A percentile compares a stretch with the other conserved stretches of the same genome.
Evolutionary conservation across 1,140 invertebrate genomes (phyloP).

Genomic region (Bacillus rossius): DNA sequence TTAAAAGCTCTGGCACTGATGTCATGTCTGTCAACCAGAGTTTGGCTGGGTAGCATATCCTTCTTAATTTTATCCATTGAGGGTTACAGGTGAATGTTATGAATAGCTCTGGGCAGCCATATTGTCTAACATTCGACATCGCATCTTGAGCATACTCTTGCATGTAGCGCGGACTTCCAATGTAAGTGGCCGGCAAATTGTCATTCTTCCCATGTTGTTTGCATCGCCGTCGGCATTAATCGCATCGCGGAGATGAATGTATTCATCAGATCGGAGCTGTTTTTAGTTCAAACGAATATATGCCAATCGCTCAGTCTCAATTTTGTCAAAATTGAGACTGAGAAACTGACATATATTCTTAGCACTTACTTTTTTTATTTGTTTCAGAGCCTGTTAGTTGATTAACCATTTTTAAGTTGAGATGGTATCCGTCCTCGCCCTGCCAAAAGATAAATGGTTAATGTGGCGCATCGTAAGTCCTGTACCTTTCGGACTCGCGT

Average conservation of each 20-base stretch:
- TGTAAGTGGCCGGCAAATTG: constrained; percentile 9
- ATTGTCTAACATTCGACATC: constrained; percentile 6
- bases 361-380: constrained; percentile 26
- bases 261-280: constrained; percentile 42
- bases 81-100: constrained; percentile 32
- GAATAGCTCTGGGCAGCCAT: constrained; percentile 30
- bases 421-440: constrained; percentile 17
- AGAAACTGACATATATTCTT: constrained; percentile 38
- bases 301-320: constrained; percentile 36
- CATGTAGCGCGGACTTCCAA: constrained; percentile 4
- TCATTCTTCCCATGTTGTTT: constrained; percentile 12
- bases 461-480: constrained; percentile 31
- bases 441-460: constrained; percentile 31
- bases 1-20: constrained; percentile 43
- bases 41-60: constrained; percentile 31
- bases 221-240: constrained; percentile 11
- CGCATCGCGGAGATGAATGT: constrained; percentile 41
- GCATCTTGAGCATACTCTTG: constrained; percentile 13
- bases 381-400: not conserved
- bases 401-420: constrained; percentile 13
- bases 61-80: constrained; percentile 38
- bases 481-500: constrained; percentile 35
- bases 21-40: constrained; percentile 38
- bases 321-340: constrained; percentile 37
- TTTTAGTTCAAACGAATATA: constrained; percentile 34